phyloP scores from a whole-genome alignment of 1,140 invertebrate genomes.

The Vollenhovia emeryi region DNA sequence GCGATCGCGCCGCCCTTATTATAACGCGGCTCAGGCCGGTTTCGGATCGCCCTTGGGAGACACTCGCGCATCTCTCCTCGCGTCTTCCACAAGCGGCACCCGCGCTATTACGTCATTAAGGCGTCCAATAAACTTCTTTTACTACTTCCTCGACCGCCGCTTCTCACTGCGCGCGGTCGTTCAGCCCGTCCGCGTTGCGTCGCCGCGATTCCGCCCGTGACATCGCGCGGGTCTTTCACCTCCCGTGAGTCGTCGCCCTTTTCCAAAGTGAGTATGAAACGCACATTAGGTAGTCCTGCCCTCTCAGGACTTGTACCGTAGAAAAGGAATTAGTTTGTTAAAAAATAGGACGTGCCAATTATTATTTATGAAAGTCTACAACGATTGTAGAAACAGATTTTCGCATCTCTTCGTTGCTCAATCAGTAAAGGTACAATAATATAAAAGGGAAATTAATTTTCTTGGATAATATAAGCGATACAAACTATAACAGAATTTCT shows the following conservation, averaged over 20 bases:
- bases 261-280: constrained; percentile 4
- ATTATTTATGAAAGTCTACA: background rate
- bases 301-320: background rate
- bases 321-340: background rate
- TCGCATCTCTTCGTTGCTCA: background rate
- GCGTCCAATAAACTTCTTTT: constrained; percentile 76
- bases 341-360: background rate
- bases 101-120: constrained; percentile 74
- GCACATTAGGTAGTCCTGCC: background rate
- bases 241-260: constrained; percentile 50
- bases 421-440: background rate
- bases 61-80: constrained; percentile 33
- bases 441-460: background rate
- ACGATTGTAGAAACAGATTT: background rate
- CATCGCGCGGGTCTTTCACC: constrained; percentile 56
- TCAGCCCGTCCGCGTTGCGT: constrained; percentile 27
- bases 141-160: constrained; percentile 69
- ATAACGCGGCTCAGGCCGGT: constrained; percentile 63
- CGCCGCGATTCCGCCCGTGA: constrained; percentile 30
- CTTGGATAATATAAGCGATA: background rate
- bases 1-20: constrained; percentile 71
- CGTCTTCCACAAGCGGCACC: constrained; percentile 47
- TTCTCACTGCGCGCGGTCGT: constrained; percentile 14
- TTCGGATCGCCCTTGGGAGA: constrained; percentile 72
- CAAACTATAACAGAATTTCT: too few relatives aligned